Percentiles rank a stretch among this genome's conserved stretches.
These are phyloP conservation scores for Scylla paramamosain DNA, from an alignment of 1,140 invertebrate species.

Conservation along the genomic window DNA sequence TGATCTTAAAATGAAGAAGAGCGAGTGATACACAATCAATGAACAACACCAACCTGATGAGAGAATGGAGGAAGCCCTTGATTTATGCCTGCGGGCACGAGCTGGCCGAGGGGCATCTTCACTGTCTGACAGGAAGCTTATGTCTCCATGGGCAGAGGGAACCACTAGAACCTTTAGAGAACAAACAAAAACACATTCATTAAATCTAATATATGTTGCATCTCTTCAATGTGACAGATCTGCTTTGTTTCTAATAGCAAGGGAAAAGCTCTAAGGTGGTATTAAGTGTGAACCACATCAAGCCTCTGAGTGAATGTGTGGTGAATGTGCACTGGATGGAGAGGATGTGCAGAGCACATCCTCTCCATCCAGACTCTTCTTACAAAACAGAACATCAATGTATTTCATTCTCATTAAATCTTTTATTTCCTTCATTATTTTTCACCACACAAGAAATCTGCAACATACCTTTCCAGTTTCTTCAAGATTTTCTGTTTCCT, in stretches of 20 bases:
- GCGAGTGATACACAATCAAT: no score
- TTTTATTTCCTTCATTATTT: not conserved
- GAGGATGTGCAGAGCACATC: no score
- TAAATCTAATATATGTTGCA: not conserved
- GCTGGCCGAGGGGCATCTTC: constrained; percentile 61
- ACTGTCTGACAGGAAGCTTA: constrained; percentile 60
- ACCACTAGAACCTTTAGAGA: constrained; percentile 56
- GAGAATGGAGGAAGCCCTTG: not conserved
- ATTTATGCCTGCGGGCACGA: constrained; percentile 55
- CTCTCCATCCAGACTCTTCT: no score
- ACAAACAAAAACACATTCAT: not conserved
- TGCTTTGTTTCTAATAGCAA: not conserved
- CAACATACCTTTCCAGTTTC: constrained; percentile 48
- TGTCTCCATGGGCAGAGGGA: constrained; percentile 40
- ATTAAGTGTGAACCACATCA: no score
- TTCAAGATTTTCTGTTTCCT: not conserved
- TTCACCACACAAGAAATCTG: not conserved
- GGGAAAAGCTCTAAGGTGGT: not conserved
- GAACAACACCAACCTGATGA: not conserved
- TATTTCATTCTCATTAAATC: no score
- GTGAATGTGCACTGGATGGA: no score
- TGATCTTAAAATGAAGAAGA: no score
- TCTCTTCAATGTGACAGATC: not conserved
- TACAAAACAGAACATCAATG: no score
- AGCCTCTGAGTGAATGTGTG: no score